Evolutionary conservation across 2,888 invertebrate species (phyloP).

Genomic region (Punctoribates punctum): DNA sequence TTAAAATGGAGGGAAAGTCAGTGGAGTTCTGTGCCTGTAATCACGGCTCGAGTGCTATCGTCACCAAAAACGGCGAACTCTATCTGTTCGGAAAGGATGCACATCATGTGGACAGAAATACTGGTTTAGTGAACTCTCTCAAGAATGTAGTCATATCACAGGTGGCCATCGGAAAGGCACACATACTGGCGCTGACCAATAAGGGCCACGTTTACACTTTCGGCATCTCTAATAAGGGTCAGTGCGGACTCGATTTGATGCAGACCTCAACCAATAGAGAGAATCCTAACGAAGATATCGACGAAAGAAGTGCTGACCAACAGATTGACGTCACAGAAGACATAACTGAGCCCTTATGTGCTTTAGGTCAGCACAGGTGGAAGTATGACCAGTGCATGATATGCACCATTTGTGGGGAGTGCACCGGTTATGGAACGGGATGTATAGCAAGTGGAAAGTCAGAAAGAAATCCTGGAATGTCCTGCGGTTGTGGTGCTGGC

Average conservation of each 20-base stretch:
- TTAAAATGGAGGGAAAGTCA: constrained; percentile 78
- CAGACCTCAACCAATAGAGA: constrained; percentile 18
- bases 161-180: constrained; percentile 90
- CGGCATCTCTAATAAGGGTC: constrained; percentile 95
- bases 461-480: constrained; percentile 79
- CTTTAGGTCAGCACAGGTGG: constrained; percentile 72
- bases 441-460: constrained; percentile 73
- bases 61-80: constrained; percentile 82
- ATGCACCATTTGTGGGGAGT: constrained; percentile 84
- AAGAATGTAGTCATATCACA: constrained; percentile 66
- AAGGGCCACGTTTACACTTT: constrained; percentile 90
- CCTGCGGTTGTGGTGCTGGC: constrained; percentile 92
- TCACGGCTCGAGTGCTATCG: constrained; percentile 87
- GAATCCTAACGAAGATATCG: constrained; percentile 44
- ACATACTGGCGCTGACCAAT: constrained; percentile 80
- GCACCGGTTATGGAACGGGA: constrained; percentile 83
- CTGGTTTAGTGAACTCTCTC: constrained; percentile 69
- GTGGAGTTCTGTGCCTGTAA: constrained; percentile 83
- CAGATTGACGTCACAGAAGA: constrained; percentile 47
- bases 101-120: constrained; percentile 70
- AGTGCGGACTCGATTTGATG: constrained; percentile 66
- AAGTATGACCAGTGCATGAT: constrained; percentile 77
- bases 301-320: constrained; percentile 51
- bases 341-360: constrained; percentile 58
- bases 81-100: constrained; percentile 89